Percentiles rank a stretch among this genome's conserved stretches.
These are phyloP conservation scores for Zaprionus nigranus DNA, from an alignment of 1,140 invertebrate species.

Conservation along the genomic window DNA sequence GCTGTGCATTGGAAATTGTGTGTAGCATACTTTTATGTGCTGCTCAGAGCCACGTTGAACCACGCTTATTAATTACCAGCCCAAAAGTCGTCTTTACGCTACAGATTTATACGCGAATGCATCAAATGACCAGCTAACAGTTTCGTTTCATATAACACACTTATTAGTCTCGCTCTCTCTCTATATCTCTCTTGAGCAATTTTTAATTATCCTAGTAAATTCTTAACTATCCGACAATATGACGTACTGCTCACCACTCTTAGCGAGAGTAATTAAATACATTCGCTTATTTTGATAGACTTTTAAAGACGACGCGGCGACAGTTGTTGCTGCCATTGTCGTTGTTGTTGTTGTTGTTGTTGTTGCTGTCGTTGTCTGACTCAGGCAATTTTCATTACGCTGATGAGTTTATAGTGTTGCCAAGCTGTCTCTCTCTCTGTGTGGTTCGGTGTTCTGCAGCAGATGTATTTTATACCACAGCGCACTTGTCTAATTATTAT, in stretches of 20 bases:
- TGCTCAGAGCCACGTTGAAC: background rate
- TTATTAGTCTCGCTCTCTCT: slow-evolving; percentile 44
- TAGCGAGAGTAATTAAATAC: slow-evolving; percentile 65
- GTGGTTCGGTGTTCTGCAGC: background rate
- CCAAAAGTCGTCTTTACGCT: slow-evolving; percentile 28
- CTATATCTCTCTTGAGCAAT: slow-evolving; percentile 15
- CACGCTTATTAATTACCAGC: slow-evolving; percentile 41
- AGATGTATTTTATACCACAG: slow-evolving; percentile 63
- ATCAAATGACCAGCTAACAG: slow-evolving; percentile 23
- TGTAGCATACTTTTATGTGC: slow-evolving; percentile 40
- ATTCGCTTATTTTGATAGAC: slow-evolving; percentile 66
- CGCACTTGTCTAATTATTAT: slow-evolving; percentile 56
- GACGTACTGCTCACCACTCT: slow-evolving; percentile 42
- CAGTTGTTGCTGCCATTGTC: slow-evolving; percentile 8
- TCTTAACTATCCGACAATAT: slow-evolving; percentile 66
- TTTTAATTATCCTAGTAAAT: slow-evolving; percentile 61
- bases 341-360: slow-evolving; percentile 4
- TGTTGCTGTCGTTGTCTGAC: slow-evolving; percentile 30
- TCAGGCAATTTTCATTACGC: slow-evolving; percentile 67
- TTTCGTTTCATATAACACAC: slow-evolving; percentile 48
- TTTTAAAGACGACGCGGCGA: slow-evolving; percentile 37
- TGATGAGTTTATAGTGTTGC: slow-evolving; percentile 75
- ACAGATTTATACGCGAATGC: slow-evolving; percentile 35
- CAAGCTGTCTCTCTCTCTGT: slow-evolving; percentile 44
- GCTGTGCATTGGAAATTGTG: slow-evolving; percentile 41